These are phyloP conservation scores for Ptilodon capucinus DNA, from an alignment of 2,888 invertebrate genomes.

Conservation along the genomic window DNA sequence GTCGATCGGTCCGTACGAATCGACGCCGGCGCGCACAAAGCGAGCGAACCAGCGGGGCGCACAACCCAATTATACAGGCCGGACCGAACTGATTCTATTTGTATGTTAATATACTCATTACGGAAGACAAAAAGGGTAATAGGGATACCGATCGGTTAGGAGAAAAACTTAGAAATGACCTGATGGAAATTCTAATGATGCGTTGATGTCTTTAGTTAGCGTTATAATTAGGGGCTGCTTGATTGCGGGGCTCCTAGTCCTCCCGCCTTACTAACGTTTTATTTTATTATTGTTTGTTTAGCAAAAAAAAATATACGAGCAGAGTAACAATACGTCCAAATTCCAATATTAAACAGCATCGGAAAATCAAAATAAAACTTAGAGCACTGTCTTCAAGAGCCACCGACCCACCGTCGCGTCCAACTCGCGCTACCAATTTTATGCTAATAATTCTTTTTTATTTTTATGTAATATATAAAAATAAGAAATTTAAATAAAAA, in stretches of 20 bases:
- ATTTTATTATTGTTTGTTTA: too few relatives aligned
- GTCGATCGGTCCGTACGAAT: slow-evolving; percentile 3
- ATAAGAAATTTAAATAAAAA: too few relatives aligned
- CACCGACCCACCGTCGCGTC: too few relatives aligned
- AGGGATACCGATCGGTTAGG: slow-evolving; percentile 34
- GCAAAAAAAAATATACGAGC: too few relatives aligned
- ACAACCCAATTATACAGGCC: slow-evolving; percentile 68
- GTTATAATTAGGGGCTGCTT: slow-evolving; percentile 6
- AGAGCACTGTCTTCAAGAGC: neutral
- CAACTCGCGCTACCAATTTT: too few relatives aligned
- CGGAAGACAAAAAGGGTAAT: slow-evolving; percentile 65
- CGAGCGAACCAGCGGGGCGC: slow-evolving; percentile 66
- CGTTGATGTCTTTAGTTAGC: slow-evolving; percentile 6
- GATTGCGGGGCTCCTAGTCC: neutral
- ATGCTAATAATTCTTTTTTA: too few relatives aligned
- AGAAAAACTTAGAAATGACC: slow-evolving; percentile 37
- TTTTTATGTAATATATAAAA: too few relatives aligned
- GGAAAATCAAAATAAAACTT: neutral
- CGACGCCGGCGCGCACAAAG: slow-evolving; percentile 62
- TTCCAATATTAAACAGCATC: neutral
- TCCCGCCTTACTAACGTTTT: too few relatives aligned
- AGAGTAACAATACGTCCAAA: neutral
- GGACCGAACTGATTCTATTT: slow-evolving; percentile 71
- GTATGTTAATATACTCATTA: slow-evolving; percentile 81
- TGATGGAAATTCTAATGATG: slow-evolving; percentile 12